phyloP scores from a whole-genome alignment of 2,113 vertebrate genomes.

The Ochotona curzoniae region DNA sequence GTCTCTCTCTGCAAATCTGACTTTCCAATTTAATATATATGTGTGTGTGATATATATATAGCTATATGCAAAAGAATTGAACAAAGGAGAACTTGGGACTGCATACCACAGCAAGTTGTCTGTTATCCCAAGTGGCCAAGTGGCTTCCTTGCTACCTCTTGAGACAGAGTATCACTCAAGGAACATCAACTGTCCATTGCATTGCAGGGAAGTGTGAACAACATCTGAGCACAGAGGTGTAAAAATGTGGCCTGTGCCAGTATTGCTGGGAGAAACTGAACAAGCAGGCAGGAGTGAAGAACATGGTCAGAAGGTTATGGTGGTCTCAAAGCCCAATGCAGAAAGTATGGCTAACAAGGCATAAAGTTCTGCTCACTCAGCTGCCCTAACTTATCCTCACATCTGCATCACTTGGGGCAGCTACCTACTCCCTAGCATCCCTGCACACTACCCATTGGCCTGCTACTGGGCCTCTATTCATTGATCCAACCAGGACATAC shows the following conservation, averaged over 20 bases:
- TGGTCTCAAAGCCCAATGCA: neutral
- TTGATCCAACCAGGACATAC: neutral
- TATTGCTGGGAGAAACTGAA: neutral
- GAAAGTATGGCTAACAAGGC: neutral
- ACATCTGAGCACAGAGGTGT: neutral
- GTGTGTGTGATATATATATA: too few species aligned
- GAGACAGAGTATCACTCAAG: neutral
- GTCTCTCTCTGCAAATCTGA: too few species aligned
- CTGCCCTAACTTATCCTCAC: neutral
- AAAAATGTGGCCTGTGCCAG: neutral
- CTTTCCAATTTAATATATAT: too few species aligned
- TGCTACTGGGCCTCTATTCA: neutral
- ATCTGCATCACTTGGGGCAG: neutral
- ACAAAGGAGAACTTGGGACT: neutral
- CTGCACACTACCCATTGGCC: neutral
- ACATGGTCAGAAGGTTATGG: neutral
- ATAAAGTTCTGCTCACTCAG: neutral
- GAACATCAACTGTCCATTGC: neutral
- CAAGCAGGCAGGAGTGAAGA: neutral
- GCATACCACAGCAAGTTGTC: neutral
- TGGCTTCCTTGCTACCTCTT: neutral
- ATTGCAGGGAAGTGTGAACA: neutral
- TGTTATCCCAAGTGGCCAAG: too few species aligned
- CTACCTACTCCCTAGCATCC: rapidly evolving
- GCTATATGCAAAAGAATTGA: too few species aligned